Evolutionary conservation across 2,888 invertebrate genomes (phyloP).

Genomic region (Pinctada fucata): DNA sequence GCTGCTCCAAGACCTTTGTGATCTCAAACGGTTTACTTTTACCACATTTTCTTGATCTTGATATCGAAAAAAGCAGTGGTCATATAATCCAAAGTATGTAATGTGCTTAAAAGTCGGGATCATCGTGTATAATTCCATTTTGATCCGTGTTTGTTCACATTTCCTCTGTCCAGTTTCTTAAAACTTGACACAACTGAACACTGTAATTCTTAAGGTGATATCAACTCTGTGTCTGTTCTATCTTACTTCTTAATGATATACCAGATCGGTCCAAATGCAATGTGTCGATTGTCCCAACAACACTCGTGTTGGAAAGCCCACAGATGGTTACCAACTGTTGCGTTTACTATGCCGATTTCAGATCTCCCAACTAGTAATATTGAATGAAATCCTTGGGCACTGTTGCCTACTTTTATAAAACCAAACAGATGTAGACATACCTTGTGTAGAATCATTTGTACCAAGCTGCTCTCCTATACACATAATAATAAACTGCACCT

Average conservation of each 20-base stretch:
- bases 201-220: too few relatives aligned
- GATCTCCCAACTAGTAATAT: not conserved
- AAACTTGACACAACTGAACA: too few relatives aligned
- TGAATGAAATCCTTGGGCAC: not conserved
- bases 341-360: not conserved
- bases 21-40: not conserved
- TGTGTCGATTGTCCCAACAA: constrained; percentile 6
- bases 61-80: not conserved
- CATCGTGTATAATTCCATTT: too few relatives aligned
- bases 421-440: constrained; percentile 6
- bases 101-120: too few relatives aligned
- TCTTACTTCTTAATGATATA: not conserved
- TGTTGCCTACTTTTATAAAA: constrained; percentile 3
- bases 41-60: not conserved
- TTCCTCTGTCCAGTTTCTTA: too few relatives aligned
- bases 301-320: not conserved
- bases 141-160: too few relatives aligned
- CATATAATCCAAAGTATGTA: too few relatives aligned
- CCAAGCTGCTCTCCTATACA: constrained; percentile 4
- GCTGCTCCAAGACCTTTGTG: constrained; percentile 29
- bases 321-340: constrained; percentile 18
- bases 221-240: too few relatives aligned
- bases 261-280: constrained; percentile 3
- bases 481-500: too few relatives aligned
- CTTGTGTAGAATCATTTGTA: constrained; percentile 3